Conservation (phyloP, 2,113 vertebrate species). For the Erinaceus europaeus region DNA sequence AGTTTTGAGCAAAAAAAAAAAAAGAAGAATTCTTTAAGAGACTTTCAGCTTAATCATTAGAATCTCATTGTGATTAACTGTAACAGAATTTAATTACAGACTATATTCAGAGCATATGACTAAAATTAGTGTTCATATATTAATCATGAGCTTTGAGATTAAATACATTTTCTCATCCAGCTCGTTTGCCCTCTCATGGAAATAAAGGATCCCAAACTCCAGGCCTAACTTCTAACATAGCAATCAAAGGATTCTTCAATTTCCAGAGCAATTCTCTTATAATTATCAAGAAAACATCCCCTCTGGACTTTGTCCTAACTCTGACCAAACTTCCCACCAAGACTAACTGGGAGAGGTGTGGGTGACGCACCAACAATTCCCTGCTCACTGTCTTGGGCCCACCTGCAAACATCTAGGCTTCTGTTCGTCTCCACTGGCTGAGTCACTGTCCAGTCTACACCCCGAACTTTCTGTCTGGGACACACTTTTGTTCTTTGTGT, state of each 20-base stretch:
- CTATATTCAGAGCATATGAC: background rate
- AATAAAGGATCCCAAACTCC: background rate
- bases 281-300: background rate
- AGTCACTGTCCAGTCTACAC: background rate
- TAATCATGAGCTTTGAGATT: background rate
- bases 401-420: background rate
- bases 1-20: background rate
- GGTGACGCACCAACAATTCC: background rate
- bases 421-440: background rate
- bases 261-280: background rate
- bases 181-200: background rate
- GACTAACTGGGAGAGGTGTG: background rate
- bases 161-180: background rate
- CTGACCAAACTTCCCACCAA: background rate
- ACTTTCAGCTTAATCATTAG: background rate
- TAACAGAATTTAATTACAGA: constrained; percentile 11
- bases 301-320: background rate
- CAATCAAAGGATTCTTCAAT: background rate
- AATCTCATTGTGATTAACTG: background rate
- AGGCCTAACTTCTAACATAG: background rate
- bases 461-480: background rate
- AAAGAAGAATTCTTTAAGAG: background rate
- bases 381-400: background rate
- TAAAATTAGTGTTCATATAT: constrained; percentile 32
- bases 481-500: background rate